Conservation (phyloP, 2,888 invertebrate genomes). For the Odontocolon sp. region DNA sequence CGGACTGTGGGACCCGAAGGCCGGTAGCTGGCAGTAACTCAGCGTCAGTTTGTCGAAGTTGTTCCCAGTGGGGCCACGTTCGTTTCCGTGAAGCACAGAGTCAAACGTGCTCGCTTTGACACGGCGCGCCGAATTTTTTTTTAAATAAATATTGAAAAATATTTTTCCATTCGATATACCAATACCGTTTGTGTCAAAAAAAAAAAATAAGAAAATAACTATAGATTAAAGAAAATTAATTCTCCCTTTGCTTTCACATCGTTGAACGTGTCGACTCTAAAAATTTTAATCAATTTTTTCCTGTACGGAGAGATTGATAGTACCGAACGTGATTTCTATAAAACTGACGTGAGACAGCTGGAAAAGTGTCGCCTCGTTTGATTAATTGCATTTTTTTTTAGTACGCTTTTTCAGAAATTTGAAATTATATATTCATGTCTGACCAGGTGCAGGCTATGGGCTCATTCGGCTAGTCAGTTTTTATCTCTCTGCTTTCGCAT, state of each 20-base stretch:
- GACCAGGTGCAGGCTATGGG: constrained; percentile 12
- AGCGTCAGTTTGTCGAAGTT: constrained; percentile 63
- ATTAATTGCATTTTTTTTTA: constrained; percentile 33
- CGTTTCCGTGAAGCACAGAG: constrained; percentile 49
- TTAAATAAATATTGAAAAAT: neutral
- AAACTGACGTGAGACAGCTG: constrained; percentile 10
- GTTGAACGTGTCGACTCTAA: constrained; percentile 16
- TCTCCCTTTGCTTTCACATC: neutral
- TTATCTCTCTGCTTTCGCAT: neutral
- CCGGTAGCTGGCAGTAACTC: constrained; percentile 56
- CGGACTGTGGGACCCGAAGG: constrained; percentile 54
- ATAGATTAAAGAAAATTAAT: neutral
- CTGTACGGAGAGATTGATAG: constrained; percentile 23
- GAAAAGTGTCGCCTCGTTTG: constrained; percentile 28
- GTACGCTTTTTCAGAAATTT: constrained; percentile 29
- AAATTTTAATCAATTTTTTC: constrained; percentile 28
- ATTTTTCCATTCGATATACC: neutral
- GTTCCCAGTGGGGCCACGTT: constrained; percentile 62
- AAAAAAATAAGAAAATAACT: constrained; percentile 3
- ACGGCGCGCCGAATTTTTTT: neutral
- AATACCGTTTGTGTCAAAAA: constrained; percentile 7
- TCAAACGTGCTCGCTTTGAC: constrained; percentile 58
- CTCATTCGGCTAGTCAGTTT: constrained; percentile 34
- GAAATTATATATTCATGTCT: constrained; percentile 32
- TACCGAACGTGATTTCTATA: constrained; percentile 34